Evolutionary conservation across 2,113 vertebrate species (phyloP).

Genomic region (Mesembrinibis cayennensis): DNA sequence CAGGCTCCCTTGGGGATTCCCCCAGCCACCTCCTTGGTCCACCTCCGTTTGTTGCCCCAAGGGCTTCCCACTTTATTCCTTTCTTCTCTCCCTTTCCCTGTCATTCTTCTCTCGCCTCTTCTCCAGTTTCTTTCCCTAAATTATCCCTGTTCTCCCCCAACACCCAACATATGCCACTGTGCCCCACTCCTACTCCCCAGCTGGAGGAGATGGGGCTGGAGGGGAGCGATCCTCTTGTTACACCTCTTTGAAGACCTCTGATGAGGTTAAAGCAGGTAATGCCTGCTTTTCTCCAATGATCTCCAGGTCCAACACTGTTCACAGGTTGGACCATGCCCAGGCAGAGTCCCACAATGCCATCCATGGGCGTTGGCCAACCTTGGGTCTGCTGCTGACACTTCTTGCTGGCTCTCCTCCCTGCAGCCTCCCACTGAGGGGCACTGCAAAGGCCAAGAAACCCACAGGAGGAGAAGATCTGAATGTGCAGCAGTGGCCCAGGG

Average conservation of each 20-base stretch:
- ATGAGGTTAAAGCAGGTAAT: neutral
- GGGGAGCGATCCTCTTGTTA: neutral
- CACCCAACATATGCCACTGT: neutral
- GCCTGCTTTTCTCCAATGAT: neutral
- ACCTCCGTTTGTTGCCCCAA: neutral
- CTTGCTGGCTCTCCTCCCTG: neutral
- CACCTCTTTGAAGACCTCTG: neutral
- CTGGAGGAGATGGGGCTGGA: neutral
- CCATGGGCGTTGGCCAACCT: fast-evolving
- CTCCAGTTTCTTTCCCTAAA: neutral
- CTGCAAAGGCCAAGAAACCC: neutral
- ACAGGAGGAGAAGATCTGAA: neutral
- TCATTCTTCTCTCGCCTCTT: neutral
- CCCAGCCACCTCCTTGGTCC: neutral
- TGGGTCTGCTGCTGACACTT: neutral
- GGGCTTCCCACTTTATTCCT: neutral
- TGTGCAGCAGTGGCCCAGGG: neutral
- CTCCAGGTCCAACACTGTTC: neutral
- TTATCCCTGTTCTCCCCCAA: neutral
- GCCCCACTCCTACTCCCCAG: neutral
- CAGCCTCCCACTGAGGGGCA: neutral
- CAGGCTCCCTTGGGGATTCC: neutral
- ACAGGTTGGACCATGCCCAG: neutral
- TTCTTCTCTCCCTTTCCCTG: neutral
- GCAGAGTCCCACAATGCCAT: neutral